Evolutionary conservation across 1,140 invertebrate genomes (phyloP).

Genomic region (Drosophila littoralis): DNA sequence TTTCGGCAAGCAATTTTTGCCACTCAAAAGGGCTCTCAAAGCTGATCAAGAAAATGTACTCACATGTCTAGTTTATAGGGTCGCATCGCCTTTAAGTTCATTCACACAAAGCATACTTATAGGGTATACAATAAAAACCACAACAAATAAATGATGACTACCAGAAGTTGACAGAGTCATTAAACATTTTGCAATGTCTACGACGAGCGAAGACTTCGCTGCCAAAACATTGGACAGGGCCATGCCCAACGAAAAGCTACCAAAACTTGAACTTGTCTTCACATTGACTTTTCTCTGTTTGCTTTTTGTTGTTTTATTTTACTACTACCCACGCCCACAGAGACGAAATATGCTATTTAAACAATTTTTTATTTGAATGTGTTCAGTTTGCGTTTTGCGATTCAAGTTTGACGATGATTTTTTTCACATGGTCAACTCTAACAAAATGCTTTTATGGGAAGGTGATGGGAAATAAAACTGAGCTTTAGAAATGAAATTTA

Average conservation of each 20-base stretch:
- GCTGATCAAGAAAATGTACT: not conserved
- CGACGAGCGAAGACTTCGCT: not conserved
- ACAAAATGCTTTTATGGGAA: not conserved
- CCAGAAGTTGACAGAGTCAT: slow-evolving; percentile 39
- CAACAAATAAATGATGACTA: slow-evolving; percentile 4
- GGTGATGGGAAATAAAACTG: not conserved
- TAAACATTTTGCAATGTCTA: slow-evolving; percentile 41
- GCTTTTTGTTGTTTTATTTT: slow-evolving; percentile 38
- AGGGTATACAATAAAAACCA: not conserved
- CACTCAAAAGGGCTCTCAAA: too few relatives aligned
- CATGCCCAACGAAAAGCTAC: slow-evolving; percentile 11
- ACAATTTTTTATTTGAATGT: slow-evolving; percentile 34
- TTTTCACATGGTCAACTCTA: not conserved
- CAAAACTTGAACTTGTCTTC: slow-evolving; percentile 64
- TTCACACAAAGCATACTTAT: not conserved
- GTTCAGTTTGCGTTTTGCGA: slow-evolving; percentile 3
- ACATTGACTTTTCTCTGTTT: slow-evolving; percentile 5
- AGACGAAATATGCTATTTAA: slow-evolving; percentile 23
- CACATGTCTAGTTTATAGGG: not conserved
- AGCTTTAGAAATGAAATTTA: not conserved
- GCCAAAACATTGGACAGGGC: slow-evolving; percentile 47
- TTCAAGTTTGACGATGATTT: slow-evolving; percentile 1
- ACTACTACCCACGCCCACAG: slow-evolving; percentile 50
- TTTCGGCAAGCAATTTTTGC: too few relatives aligned
- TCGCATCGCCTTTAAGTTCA: not conserved